A percentile compares a stretch with the other conserved stretches of the same genome.
Evolutionary conservation across 2,797 vertebrate species (phyloP).

Genomic region (Leptoclinus maculatus): DNA sequence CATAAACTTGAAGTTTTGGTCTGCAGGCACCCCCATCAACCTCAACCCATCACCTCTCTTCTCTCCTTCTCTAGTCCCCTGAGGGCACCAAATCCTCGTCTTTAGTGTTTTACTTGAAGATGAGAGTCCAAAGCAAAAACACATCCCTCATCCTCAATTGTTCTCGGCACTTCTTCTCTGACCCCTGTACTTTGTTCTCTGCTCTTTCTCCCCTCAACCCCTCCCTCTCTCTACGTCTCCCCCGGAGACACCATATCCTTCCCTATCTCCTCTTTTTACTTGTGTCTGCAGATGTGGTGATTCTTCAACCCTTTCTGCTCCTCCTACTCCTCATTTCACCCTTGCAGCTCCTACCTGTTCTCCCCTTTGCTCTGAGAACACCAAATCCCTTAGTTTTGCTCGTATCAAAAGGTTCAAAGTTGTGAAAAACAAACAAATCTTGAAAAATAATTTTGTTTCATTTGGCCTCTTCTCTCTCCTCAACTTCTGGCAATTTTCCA

Average conservation of each 20-base stretch:
- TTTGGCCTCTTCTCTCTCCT: background rate
- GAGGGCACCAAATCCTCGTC: conserved; percentile 34
- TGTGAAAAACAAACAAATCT: conserved; percentile 33
- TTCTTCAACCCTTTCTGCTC: conserved; percentile 22
- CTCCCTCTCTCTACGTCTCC: background rate
- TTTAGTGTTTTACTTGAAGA: conserved; percentile 50
- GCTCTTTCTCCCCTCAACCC: conserved; percentile 14
- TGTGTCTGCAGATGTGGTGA: conserved; percentile 31
- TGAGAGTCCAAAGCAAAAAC: conserved; percentile 51
- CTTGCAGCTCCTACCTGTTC: background rate
- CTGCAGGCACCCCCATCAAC: conserved; percentile 31
- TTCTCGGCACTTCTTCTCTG: conserved; percentile 26
- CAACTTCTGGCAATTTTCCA: conserved; percentile 10
- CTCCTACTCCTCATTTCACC: conserved; percentile 11
- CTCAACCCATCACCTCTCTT: conserved; percentile 28
- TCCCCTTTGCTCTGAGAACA: conserved; percentile 5
- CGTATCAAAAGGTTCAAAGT: conserved; percentile 25
- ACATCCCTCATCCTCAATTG: conserved; percentile 42
- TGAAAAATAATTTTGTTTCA: conserved; percentile 5
- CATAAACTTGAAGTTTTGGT: conserved; percentile 38
- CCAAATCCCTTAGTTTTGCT: conserved; percentile 35
- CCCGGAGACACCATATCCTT: conserved; percentile 43
- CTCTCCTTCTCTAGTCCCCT: conserved; percentile 4
- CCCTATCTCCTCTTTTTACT: conserved; percentile 14
- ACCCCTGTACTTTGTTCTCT: conserved; percentile 44